These are phyloP conservation scores for Temnothorax longispinosus DNA, from an alignment of 1,140 invertebrate genomes.

Conservation along the genomic window DNA sequence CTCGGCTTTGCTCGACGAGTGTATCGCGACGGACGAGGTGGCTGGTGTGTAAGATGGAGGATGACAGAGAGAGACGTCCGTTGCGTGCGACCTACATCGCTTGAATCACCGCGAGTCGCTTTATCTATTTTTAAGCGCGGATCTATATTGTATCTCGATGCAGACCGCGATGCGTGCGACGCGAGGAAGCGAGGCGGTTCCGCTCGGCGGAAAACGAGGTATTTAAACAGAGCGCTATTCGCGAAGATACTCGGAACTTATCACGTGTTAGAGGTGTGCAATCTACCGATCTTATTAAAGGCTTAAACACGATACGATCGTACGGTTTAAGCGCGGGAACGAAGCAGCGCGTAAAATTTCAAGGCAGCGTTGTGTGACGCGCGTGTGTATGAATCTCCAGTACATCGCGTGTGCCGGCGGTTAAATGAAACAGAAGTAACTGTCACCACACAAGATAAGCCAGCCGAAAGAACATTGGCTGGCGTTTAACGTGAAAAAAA, in stretches of 20 bases:
- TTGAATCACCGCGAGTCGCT: slow-evolving; percentile 53
- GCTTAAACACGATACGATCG: slow-evolving; percentile 46
- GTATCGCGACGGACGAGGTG: slow-evolving; percentile 11
- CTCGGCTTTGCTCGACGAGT: slow-evolving; percentile 39
- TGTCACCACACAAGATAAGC: slow-evolving; percentile 19
- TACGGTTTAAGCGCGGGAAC: slow-evolving; percentile 27
- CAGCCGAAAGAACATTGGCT: neutral
- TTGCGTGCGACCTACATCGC: slow-evolving; percentile 59
- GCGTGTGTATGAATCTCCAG: slow-evolving; percentile 23
- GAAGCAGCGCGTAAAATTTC: slow-evolving; percentile 40
- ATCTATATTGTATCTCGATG: slow-evolving; percentile 47
- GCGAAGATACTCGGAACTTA: slow-evolving; percentile 35
- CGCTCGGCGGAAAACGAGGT: slow-evolving; percentile 52
- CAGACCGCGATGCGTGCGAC: slow-evolving; percentile 48
- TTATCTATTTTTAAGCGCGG: slow-evolving; percentile 58
- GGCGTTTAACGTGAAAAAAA: too few relatives aligned
- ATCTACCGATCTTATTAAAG: slow-evolving; percentile 56
- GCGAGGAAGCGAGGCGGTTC: slow-evolving; percentile 48
- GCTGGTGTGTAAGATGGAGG: neutral
- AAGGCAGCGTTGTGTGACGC: slow-evolving; percentile 29
- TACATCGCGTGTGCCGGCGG: slow-evolving; percentile 23
- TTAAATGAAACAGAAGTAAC: slow-evolving; percentile 30
- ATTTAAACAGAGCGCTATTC: slow-evolving; percentile 52
- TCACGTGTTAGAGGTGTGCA: slow-evolving; percentile 46
- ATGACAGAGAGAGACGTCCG: slow-evolving; percentile 37